Evolutionary conservation across 2,888 invertebrate genomes (phyloP).

Genomic region (Andrena dorsata): DNA sequence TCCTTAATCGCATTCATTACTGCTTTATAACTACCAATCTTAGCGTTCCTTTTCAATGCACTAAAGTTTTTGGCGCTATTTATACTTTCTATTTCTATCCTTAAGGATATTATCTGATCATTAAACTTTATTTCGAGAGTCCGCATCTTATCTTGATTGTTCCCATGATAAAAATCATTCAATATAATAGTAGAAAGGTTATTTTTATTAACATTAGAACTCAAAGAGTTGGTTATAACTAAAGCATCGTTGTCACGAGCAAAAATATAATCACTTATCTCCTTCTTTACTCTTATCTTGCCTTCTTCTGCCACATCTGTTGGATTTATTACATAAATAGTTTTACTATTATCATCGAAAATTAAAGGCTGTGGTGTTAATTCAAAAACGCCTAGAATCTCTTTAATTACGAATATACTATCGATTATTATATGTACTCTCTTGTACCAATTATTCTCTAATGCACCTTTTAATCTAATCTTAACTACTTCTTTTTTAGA

Average conservation of each 20-base stretch:
- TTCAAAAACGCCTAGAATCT: neutral
- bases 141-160: neutral
- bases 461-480: neutral
- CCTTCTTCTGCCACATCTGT: neutral
- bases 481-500: neutral
- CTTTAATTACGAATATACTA: neutral
- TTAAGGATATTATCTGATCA: neutral
- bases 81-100: neutral
- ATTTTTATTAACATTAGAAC: neutral
- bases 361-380: neutral
- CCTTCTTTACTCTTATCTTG: neutral
- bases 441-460: neutral
- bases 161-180: neutral
- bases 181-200: neutral
- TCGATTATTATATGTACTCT: neutral
- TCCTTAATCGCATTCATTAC: too few relatives aligned
- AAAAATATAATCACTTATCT: neutral
- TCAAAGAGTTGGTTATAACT: neutral
- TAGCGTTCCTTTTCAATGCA: too few relatives aligned
- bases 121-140: neutral
- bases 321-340: constrained; percentile 1
- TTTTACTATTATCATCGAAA: neutral
- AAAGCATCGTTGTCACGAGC: neutral
- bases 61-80: neutral
- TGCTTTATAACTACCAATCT: too few relatives aligned